These are phyloP conservation scores for Prunella himalayana DNA, from an alignment of 2,113 vertebrate genomes.

Conservation along the genomic window DNA sequence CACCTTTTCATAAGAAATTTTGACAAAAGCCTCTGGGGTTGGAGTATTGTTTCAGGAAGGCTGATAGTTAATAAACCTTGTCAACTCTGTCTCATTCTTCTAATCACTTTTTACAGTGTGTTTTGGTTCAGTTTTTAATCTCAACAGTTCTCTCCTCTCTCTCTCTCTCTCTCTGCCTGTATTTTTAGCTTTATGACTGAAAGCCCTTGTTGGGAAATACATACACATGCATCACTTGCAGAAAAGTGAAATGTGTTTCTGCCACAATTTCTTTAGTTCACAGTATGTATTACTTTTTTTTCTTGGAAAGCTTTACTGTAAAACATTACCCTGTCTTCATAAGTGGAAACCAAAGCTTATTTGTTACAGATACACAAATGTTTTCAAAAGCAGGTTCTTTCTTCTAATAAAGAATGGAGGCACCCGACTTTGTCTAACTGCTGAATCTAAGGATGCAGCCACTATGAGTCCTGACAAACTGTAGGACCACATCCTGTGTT, in stretches of 20 bases:
- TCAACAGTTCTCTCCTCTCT: background rate
- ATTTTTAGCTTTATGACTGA: conserved; percentile 15
- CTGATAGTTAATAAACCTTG: conserved; percentile 21
- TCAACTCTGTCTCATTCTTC: background rate
- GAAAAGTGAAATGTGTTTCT: conserved; percentile 1
- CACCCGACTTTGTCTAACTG: background rate
- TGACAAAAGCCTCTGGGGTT: background rate
- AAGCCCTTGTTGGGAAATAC: background rate
- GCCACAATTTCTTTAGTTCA: background rate
- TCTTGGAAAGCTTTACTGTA: background rate
- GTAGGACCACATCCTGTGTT: background rate
- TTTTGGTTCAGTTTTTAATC: conserved; percentile 26
- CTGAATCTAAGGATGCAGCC: background rate
- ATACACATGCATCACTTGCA: background rate
- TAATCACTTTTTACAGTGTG: background rate
- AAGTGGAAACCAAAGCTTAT: background rate
- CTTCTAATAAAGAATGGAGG: background rate
- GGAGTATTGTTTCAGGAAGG: conserved; percentile 6
- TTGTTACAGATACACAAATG: background rate
- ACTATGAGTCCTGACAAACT: background rate
- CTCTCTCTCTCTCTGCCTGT: background rate
- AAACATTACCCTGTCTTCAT: background rate
- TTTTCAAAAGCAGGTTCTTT: background rate
- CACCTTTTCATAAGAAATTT: background rate
- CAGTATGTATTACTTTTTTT: background rate